Evolutionary conservation across 2,797 vertebrate species (phyloP).

Genomic region (Petrocephalus sullivani): DNA sequence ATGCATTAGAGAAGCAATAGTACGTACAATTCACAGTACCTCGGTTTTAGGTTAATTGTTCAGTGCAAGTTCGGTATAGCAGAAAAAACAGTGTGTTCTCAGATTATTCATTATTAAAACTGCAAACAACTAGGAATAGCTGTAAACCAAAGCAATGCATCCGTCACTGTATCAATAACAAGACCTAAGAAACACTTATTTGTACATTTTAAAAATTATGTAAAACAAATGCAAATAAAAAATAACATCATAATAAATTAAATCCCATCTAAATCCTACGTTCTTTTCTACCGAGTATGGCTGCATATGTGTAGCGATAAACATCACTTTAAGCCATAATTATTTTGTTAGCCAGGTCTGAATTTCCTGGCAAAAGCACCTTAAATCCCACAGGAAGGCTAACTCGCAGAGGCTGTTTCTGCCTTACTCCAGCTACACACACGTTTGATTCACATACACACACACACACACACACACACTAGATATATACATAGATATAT

Average conservation of each 20-base stretch:
- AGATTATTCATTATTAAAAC: background rate
- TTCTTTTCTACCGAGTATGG: background rate
- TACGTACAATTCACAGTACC: background rate
- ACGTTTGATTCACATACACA: background rate
- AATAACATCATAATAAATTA: background rate
- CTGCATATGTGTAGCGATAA: background rate
- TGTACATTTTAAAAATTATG: background rate
- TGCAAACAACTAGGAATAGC: background rate
- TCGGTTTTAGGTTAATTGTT: background rate
- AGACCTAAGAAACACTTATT: background rate
- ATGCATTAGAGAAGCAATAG: background rate
- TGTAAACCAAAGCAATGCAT: background rate
- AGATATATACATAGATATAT: background rate
- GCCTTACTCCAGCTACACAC: background rate
- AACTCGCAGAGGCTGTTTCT: background rate
- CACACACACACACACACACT: background rate
- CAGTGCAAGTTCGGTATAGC: background rate
- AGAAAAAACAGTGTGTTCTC: background rate
- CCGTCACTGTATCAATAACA: background rate
- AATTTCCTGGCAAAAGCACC: background rate
- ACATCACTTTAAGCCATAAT: background rate
- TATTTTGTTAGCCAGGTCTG: background rate
- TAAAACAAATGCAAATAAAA: background rate
- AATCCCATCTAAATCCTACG: background rate
- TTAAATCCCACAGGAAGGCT: background rate